Conservation (phyloP, 2,888 invertebrate species). For the Drosophila atroscutellata region DNA sequence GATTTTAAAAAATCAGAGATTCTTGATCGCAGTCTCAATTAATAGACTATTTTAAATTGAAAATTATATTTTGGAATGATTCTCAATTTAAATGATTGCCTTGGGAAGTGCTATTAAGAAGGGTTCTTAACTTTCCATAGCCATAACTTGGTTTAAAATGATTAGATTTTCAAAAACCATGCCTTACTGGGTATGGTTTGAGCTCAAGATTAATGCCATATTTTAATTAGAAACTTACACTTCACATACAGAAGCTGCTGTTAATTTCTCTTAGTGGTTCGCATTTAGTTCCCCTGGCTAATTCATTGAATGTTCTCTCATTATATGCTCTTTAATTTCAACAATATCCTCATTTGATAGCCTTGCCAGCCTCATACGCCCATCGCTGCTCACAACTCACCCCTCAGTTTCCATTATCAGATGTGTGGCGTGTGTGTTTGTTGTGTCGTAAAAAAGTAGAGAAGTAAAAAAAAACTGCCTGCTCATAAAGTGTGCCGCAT, state of each 20-base stretch:
- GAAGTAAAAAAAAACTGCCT: slow-evolving; percentile 30
- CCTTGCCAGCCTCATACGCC: slow-evolving; percentile 1
- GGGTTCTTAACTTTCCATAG: neutral
- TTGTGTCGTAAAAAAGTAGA: slow-evolving; percentile 50
- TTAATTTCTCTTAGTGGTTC: neutral
- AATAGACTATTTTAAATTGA: neutral
- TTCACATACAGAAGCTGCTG: neutral
- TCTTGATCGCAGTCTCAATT: no score
- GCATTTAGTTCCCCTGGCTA: slow-evolving; percentile 20
- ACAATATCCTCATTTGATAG: slow-evolving; percentile 65
- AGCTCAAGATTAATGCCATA: neutral
- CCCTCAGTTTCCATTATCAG: slow-evolving; percentile 27
- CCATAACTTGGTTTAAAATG: neutral
- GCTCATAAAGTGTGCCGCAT: slow-evolving; percentile 62
- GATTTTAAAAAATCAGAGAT: neutral
- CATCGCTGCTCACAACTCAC: neutral
- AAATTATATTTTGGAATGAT: neutral
- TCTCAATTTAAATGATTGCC: neutral
- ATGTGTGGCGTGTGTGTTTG: slow-evolving; percentile 28
- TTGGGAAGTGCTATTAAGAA: neutral
- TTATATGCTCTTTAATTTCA: slow-evolving; percentile 72
- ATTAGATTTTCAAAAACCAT: neutral
- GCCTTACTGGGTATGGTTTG: neutral
- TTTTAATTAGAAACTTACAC: neutral
- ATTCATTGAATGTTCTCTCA: slow-evolving; percentile 60